Conservation (phyloP, 2,797 vertebrate genomes). For the Capromys pilorides region DNA sequence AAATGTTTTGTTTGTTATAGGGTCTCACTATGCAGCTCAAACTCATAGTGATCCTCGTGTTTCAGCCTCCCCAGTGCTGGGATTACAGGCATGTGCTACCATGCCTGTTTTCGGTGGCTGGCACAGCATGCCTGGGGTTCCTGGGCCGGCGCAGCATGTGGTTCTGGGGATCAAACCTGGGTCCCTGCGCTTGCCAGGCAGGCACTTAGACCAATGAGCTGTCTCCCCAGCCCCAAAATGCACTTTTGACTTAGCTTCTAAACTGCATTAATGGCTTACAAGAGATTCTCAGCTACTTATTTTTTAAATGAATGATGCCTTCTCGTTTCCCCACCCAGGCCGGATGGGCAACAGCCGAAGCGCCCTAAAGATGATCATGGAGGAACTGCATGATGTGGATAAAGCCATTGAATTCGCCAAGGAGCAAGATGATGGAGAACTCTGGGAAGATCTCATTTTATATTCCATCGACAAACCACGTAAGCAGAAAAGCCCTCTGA, state of each 20-base stretch:
- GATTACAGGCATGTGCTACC: no score
- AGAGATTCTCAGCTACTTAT: not conserved
- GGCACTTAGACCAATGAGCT: no score
- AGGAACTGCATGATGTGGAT: slow-evolving; percentile 95
- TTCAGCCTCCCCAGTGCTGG: no score
- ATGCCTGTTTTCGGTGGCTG: no score
- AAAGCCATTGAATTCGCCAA: slow-evolving; percentile 99
- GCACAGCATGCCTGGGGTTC: no score
- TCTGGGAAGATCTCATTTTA: slow-evolving; percentile 98
- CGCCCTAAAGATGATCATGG: slow-evolving; percentile 99
- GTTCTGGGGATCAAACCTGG: no score
- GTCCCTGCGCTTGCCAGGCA: no score
- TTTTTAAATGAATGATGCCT: not conserved
- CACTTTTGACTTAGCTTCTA: not conserved
- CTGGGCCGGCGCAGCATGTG: no score
- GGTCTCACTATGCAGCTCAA: no score
- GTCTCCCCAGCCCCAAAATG: not conserved
- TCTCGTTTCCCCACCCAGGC: slow-evolving; percentile 85
- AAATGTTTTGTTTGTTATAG: no score
- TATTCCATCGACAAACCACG: slow-evolving; percentile 99
- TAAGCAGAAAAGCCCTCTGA: slow-evolving; percentile 81
- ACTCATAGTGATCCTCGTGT: no score
- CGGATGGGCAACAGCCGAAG: slow-evolving; percentile 98
- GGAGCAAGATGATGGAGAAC: slow-evolving; percentile 97
- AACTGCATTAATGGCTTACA: not conserved